These are phyloP conservation scores for Caradrina kadenii DNA, from an alignment of 2,888 invertebrate species.

Conservation along the genomic window DNA sequence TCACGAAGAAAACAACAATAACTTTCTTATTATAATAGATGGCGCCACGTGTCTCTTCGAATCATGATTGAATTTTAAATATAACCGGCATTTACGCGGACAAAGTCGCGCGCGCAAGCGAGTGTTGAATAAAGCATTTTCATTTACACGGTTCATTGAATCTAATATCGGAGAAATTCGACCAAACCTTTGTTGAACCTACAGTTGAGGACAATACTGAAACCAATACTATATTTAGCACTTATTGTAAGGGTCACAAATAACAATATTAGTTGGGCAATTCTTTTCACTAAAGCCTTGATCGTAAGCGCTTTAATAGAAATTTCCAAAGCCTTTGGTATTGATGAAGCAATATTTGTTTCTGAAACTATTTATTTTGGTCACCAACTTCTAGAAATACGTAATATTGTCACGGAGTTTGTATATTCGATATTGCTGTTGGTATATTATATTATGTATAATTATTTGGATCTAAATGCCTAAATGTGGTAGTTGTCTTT, in stretches of 20 bases:
- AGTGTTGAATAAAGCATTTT: too few species aligned
- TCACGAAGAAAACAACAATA: too few species aligned
- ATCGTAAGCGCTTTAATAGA: background rate
- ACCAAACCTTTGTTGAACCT: conserved; percentile 11
- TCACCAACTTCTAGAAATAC: background rate
- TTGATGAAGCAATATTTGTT: conserved; percentile 24
- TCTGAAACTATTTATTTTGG: conserved; percentile 31
- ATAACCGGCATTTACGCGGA: too few species aligned
- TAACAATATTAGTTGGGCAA: conserved; percentile 6
- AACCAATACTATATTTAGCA: background rate
- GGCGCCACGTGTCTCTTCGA: too few species aligned
- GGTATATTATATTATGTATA: too few species aligned
- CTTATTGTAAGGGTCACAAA: conserved; percentile 12
- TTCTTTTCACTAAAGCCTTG: background rate
- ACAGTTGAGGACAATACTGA: conserved; percentile 6
- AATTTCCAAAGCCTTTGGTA: conserved; percentile 6
- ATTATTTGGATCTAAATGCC: too few species aligned
- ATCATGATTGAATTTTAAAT: too few species aligned
- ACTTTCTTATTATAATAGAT: too few species aligned
- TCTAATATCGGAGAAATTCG: background rate
- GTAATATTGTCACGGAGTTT: background rate
- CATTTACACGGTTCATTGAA: background rate
- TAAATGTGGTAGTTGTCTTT: too few species aligned
- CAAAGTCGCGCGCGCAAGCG: too few species aligned
- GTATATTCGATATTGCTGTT: too few species aligned